Conservation (phyloP, 1,140 invertebrate genomes). For the Caenorhabditis tropicalis region DNA sequence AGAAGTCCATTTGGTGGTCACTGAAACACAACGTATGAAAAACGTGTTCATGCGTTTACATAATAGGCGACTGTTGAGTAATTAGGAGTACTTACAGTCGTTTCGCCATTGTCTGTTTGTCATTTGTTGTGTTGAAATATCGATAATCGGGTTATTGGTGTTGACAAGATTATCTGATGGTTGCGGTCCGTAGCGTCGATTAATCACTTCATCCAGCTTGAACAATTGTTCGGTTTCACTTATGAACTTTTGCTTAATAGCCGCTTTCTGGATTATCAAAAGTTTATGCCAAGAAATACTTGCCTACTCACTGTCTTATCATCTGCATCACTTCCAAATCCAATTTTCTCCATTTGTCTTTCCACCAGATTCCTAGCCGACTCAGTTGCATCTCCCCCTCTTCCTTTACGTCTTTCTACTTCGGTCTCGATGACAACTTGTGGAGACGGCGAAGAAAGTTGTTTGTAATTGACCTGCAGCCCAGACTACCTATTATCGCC, state of each 20-base stretch:
- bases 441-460: background rate
- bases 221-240: slow-evolving; percentile 15
- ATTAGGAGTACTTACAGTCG: slow-evolving; percentile 20
- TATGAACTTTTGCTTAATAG: background rate
- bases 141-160: background rate
- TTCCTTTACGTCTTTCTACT: background rate
- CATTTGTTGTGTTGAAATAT: slow-evolving; percentile 35
- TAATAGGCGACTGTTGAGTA: background rate
- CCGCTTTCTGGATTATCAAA: background rate
- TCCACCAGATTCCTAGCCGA: background rate
- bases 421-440: background rate
- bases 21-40: background rate
- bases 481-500: slow-evolving; percentile 6
- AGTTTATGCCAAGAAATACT: no score
- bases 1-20: background rate
- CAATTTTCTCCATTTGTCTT: background rate
- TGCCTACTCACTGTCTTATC: background rate
- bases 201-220: background rate
- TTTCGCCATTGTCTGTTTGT: slow-evolving; percentile 14
- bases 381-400: background rate
- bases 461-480: slow-evolving; percentile 2
- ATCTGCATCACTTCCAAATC: background rate
- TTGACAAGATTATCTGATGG: slow-evolving; percentile 21
- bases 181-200: background rate
- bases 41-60: background rate